These are phyloP conservation scores for Carabus problematicus DNA, from an alignment of 2,888 invertebrate species.

Conservation along the genomic window DNA sequence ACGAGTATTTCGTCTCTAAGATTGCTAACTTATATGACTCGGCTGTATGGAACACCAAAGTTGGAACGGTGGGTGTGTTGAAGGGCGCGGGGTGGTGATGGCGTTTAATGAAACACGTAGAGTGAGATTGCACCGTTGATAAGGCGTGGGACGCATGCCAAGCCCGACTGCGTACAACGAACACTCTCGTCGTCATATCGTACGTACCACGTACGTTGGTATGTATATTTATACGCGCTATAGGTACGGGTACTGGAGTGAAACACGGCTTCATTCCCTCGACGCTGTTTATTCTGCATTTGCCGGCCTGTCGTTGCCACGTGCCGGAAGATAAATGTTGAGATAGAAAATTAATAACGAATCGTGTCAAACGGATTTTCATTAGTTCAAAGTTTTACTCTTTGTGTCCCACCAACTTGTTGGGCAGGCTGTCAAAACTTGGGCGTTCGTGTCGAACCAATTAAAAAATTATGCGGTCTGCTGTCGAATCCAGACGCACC, in stretches of 20 bases:
- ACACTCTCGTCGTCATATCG: not conserved
- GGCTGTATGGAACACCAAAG: no score
- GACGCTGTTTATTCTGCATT: conserved; percentile 25
- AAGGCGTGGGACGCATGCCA: no score
- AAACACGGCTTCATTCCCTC: not conserved
- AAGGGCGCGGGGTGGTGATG: no score
- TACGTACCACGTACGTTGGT: no score
- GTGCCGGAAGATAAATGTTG: conserved; percentile 41
- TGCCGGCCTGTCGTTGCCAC: conserved; percentile 35
- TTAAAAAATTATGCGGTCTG: conserved; percentile 20
- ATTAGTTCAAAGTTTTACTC: conserved; percentile 34
- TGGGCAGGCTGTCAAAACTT: conserved; percentile 31
- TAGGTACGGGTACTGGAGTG: not conserved
- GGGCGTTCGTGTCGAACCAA: conserved; percentile 9
- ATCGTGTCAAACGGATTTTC: conserved; percentile 42
- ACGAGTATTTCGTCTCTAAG: no score
- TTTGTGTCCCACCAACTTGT: not conserved
- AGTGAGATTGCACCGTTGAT: no score
- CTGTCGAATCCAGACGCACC: no score
- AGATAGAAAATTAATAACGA: conserved; percentile 43
- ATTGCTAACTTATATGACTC: no score
- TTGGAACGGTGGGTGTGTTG: no score
- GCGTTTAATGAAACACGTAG: no score
- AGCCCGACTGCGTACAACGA: not conserved
- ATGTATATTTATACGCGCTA: no score